phyloP scores from a whole-genome alignment of 2,888 invertebrate genomes.

The Nemotelus nigrinus region DNA sequence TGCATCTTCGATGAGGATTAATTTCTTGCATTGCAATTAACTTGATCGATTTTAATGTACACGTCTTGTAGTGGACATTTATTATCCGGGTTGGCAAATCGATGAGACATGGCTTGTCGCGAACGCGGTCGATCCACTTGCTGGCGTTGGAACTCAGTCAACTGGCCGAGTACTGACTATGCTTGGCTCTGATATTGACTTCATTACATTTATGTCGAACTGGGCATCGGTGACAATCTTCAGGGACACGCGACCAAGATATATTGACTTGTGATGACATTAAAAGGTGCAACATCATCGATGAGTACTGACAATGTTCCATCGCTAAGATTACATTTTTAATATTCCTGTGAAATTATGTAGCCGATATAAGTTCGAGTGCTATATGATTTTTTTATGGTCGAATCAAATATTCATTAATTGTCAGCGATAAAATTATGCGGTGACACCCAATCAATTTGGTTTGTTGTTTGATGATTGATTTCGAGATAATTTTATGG shows the following conservation, averaged over 20 bases:
- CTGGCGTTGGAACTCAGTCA: not conserved
- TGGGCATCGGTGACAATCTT: slow-evolving; percentile 16
- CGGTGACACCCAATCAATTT: not conserved
- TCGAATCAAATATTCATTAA: slow-evolving; percentile 16
- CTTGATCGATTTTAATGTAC: slow-evolving; percentile 44
- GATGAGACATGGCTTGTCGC: slow-evolving; percentile 23
- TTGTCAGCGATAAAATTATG: slow-evolving; percentile 26
- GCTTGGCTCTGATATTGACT: slow-evolving; percentile 20
- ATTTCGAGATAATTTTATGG: too few species aligned
- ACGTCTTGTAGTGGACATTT: slow-evolving; percentile 29
- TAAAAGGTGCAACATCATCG: slow-evolving; percentile 41
- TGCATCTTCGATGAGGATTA: slow-evolving; percentile 19
- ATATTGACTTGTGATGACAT: slow-evolving; percentile 42
- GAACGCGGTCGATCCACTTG: not conserved
- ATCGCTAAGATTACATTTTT: slow-evolving; percentile 27
- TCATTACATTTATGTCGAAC: not conserved
- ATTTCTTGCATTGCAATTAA: slow-evolving; percentile 42
- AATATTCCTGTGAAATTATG: slow-evolving; percentile 32
- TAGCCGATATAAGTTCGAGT: slow-evolving; percentile 5
- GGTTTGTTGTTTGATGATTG: not conserved
- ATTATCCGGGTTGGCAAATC: slow-evolving; percentile 39
- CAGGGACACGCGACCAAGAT: slow-evolving; percentile 44
- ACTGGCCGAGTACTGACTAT: not conserved
- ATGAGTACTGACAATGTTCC: slow-evolving; percentile 30
- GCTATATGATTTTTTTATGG: slow-evolving; percentile 38